Evolutionary conservation across 2,113 vertebrate genomes (phyloP).

Genomic region (Balaeniceps rex): DNA sequence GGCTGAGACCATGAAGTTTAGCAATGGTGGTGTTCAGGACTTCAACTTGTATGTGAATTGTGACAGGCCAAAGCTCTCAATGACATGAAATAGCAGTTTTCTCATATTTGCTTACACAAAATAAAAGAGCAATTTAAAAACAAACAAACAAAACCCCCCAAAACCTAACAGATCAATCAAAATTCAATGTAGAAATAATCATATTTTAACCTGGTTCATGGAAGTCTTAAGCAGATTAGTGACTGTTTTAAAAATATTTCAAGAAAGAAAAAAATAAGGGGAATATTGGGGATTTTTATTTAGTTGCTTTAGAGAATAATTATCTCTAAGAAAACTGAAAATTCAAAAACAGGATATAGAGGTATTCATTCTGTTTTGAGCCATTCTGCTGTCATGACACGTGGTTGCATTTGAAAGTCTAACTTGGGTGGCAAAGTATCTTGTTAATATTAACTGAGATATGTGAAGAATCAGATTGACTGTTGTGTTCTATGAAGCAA

Average conservation of each 20-base stretch:
- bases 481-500: not conserved
- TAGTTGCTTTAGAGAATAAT: not conserved
- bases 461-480: not conserved
- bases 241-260: not conserved
- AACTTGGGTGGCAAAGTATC: not conserved
- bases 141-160: rapidly evolving
- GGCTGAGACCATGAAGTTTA: not conserved
- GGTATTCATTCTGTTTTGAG: not conserved
- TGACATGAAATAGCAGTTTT: not conserved
- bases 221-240: not conserved
- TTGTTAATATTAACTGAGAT: not conserved
- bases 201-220: not conserved
- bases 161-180: not conserved
- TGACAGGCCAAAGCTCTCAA: not conserved
- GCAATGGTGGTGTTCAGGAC: not conserved
- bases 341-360: not conserved
- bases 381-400: not conserved
- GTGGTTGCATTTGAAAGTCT: not conserved
- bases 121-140: not conserved
- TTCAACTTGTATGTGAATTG: not conserved
- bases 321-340: not conserved
- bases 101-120: not conserved
- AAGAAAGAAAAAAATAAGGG: not conserved
- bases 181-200: not conserved
- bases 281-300: not conserved